Base-by-base conservation (phyloP, 1,140 invertebrate species). In the Drosophila arawakana region DNA sequence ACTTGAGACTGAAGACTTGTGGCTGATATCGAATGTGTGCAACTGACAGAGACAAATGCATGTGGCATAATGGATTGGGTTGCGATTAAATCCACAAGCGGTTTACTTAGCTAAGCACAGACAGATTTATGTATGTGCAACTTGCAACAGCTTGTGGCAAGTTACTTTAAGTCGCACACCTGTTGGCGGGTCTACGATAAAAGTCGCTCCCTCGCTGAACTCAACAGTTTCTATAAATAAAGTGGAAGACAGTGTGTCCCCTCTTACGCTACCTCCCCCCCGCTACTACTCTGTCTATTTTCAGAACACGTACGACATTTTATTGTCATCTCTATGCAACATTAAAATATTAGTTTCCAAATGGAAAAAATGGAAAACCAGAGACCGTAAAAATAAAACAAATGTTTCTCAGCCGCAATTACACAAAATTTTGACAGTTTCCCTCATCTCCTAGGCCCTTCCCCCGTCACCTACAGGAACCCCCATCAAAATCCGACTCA, bases 311-410 rank as follows among this genome's bases (percentile, higher is more conserved):
- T 55, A 59, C 43, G 34, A 25, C 15, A 37, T 70, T 74, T 43
- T 68, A 69, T 65, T 77, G 74, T 66, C 74, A 41, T 68, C 49
- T 50, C 46, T 34, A 65, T 63, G 77, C 74, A 65, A 79, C 74
- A 77, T 77, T 77, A 73, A 73, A 77, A 76, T 79, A 77, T 79
- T 79, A 79, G 77, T 79, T 79, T 77, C 74, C 10, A 18, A 35
- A 57, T 57, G 47, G 63, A 46, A 68, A 30, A 5, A 30, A 30
- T 30, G 25, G 25, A 30, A 30, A 63, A 52, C 50, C 39, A 49
- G n/a, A 35, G 15, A 61, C 25, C 44, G 57, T 72, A 76, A 78
- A 76, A 78, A 76, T 68, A 76, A 77, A 30, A 77, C 63, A 73
- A 79, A 77, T 73, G 65, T 60, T 61, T 11, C 55, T 54, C 18